A percentile compares a stretch with the other conserved stretches of the same genome.
These are phyloP conservation scores for Aphelenchoides fujianensis DNA, from an alignment of 1,140 invertebrate genomes.

Conservation along the genomic window DNA sequence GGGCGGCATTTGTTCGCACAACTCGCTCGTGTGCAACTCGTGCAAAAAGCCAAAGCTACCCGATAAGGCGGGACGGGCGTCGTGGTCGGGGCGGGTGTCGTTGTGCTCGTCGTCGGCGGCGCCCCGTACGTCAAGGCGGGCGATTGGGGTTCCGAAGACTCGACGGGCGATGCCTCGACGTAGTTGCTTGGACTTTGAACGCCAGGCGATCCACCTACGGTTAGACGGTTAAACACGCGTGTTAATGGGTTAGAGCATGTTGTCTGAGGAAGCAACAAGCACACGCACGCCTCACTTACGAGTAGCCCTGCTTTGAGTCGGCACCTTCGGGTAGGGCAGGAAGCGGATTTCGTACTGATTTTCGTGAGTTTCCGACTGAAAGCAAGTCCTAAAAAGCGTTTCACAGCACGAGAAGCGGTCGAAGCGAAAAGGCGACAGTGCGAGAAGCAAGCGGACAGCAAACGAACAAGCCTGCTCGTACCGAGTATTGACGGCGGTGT, in stretches of 20 bases:
- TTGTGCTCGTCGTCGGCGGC: background rate
- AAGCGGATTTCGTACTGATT: slow-evolving; percentile 14
- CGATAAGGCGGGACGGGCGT: too few relatives aligned
- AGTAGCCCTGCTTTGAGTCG: background rate
- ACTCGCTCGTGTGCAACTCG: background rate
- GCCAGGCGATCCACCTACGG: background rate
- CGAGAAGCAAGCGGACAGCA: background rate
- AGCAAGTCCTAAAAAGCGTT: background rate
- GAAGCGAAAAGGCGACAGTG: background rate
- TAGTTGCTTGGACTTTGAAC: background rate
- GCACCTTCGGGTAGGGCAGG: background rate
- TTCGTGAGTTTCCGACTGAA: slow-evolving; percentile 5
- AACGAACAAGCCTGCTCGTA: background rate
- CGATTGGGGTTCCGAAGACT: background rate
- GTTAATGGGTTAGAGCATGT: too few relatives aligned
- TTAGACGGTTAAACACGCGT: background rate
- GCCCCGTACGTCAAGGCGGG: background rate
- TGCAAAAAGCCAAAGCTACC: background rate
- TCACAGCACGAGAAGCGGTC: background rate
- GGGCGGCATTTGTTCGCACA: too few relatives aligned
- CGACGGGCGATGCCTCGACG: background rate
- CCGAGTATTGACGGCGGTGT: background rate
- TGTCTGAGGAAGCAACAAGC: background rate
- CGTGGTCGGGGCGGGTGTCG: background rate
- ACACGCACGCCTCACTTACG: too few relatives aligned